phyloP scores from a whole-genome alignment of 2,797 vertebrate genomes.

The Acanthurus leucopareius region DNA sequence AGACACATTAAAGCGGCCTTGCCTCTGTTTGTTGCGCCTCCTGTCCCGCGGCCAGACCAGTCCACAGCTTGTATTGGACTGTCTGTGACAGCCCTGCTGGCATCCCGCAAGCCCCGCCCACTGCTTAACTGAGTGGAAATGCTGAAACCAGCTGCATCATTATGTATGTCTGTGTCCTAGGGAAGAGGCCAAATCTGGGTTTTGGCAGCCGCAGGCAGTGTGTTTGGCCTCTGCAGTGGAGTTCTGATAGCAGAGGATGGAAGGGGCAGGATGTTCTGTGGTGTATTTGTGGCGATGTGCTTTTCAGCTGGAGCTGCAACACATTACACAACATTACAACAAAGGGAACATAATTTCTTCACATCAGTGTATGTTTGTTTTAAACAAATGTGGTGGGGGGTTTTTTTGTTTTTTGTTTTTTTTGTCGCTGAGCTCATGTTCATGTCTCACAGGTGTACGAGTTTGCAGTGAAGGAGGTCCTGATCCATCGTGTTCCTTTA shows the following conservation, averaged over 20 bases:
- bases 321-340: constrained; percentile 42
- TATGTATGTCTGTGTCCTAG: constrained; percentile 66
- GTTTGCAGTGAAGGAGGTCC: constrained; percentile 95
- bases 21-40: background rate
- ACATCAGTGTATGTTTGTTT: background rate
- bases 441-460: constrained; percentile 90
- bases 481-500: constrained; percentile 93
- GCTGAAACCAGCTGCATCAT: constrained; percentile 74
- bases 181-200: constrained; percentile 72
- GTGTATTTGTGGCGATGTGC: constrained; percentile 35
- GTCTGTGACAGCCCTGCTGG: constrained; percentile 32
- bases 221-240: constrained; percentile 50
- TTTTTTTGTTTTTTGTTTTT: constrained; percentile 10
- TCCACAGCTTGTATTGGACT: constrained; percentile 20
- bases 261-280: constrained; percentile 49
- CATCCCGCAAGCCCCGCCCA: constrained; percentile 39
- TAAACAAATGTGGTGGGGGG: background rate
- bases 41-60: background rate
- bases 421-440: constrained; percentile 11
- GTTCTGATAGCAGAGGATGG: constrained; percentile 51
- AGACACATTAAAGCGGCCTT: constrained; percentile 3
- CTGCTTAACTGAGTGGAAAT: constrained; percentile 68
- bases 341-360: constrained; percentile 12
- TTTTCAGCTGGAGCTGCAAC: constrained; percentile 22
- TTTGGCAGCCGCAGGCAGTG: constrained; percentile 65